Evolutionary conservation across 2,797 vertebrate species (phyloP), one percentile per base, ranked within the genome.

Genomic region (Nyctibius grandis): DNA sequence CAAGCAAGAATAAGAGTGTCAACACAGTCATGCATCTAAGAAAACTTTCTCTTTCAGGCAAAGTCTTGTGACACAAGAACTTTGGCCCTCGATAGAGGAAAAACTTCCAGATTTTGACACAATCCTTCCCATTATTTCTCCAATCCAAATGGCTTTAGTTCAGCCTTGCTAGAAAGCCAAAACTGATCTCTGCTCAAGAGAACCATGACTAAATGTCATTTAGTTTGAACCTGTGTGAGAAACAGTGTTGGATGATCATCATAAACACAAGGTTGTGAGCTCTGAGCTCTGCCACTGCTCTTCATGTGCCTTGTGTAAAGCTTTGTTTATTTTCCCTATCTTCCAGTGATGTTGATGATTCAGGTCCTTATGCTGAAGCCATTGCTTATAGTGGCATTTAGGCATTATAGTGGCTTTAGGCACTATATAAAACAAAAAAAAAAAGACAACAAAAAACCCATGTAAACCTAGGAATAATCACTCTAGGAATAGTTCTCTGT

Each of bases 1-100:
- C 44, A 79, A 79, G 53, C 38, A 94, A 94, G 93, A 96, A 96
- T 80, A 87, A 94, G 73, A 84, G 70, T 93, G 88, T 96, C 94
- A 94, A 80, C 83, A 94, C 44, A 89, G 83, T 86, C 94, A 94
- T 90, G 93, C 91, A 89, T 96, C 94, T 90, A 93, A 94, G 94
- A 89, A 93, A 91, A 89, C 77, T 88, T 94, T 94, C 54, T 67
- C 63, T 95, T 94, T 95, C 93, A 95, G 85, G 38, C 77, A 53
- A 76, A 85, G 74, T 79, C 94, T 94, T 94, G 91, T 95, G 91
- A 89, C 91, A 95, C 53, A 67, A 94, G 80, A 85, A 53, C 56
- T 91, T 85, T 95, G 93, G 93, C 96, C 95, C 69, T 93, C 70
- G 74, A 1, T 8, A 83, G 53, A 63, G 72, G 74, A 95, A 93